Conservation (phyloP, 1,140 invertebrate genomes). For the Drosophila kurseongensis region DNA sequence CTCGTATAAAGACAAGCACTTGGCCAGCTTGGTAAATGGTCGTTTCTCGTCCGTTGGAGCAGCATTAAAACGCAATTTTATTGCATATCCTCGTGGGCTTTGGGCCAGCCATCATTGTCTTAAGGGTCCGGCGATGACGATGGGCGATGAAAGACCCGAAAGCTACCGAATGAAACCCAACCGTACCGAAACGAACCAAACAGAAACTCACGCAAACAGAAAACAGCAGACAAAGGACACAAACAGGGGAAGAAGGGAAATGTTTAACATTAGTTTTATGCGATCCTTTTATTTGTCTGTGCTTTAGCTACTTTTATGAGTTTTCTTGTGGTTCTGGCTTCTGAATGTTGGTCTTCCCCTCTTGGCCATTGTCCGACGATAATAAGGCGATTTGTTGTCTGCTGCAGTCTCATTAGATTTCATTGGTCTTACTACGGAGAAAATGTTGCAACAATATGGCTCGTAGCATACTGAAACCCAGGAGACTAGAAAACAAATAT, state of each 20-base stretch:
- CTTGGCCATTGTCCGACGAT: slow-evolving; percentile 64
- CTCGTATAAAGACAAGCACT: slow-evolving; percentile 14
- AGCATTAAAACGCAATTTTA: slow-evolving; percentile 82
- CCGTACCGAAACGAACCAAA: neutral
- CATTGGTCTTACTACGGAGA: slow-evolving; percentile 40
- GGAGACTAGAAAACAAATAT: neutral
- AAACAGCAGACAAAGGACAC: slow-evolving; percentile 23
- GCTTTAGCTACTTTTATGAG: slow-evolving; percentile 71
- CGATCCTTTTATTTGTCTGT: slow-evolving; percentile 61
- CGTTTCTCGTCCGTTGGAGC: slow-evolving; percentile 51
- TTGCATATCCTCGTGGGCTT: slow-evolving; percentile 69
- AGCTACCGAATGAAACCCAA: slow-evolving; percentile 12
- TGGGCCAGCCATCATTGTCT: slow-evolving; percentile 72
- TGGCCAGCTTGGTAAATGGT: slow-evolving; percentile 27
- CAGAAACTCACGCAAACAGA: slow-evolving; percentile 25
- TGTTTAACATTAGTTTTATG: slow-evolving; percentile 79
- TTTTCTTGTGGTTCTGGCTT: slow-evolving; percentile 24
- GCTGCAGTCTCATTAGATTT: slow-evolving; percentile 80
- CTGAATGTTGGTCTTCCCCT: slow-evolving; percentile 21
- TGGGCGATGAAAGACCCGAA: slow-evolving; percentile 52
- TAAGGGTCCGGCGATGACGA: slow-evolving; percentile 58
- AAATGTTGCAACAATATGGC: slow-evolving; percentile 20
- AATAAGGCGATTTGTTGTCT: slow-evolving; percentile 76
- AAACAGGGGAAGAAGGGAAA: slow-evolving; percentile 23
- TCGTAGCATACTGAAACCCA: neutral